Evolutionary conservation across 2,888 invertebrate genomes (phyloP), one percentile per base, ranked within the genome.

Genomic region (Drosophila ustulata): DNA sequence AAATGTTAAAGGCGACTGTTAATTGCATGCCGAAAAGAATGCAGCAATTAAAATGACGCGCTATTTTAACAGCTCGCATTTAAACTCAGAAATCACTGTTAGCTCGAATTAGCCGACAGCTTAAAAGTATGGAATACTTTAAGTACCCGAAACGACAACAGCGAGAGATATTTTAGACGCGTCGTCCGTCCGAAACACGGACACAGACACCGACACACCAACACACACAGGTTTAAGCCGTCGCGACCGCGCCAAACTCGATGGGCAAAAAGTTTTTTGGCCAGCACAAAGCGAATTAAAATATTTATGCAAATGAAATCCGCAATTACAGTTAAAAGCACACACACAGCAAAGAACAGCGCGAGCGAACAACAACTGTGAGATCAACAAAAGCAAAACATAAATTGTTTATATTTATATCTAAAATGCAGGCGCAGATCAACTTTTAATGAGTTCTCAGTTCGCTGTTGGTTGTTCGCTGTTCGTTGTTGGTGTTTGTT

Each of bases 361-460:
- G 57, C 72, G 66, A 61, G 28, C 47, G n/a, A 49, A 30, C 18
- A 25, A 18, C 18, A 23, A 55, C 39, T 47, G 46, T 13, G 25
- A 46, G 50, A 49, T 37, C 41, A 66, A 64, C 49, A 63, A 78
- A 70, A 61, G 28, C 51, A 52, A 30, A 65, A 77, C 68, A 77
- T 75, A 84, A 84, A 81, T 78, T 75, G 75, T 78, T 78, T 68
- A 75, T 75, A 75, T 78, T 65, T 76, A 61, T 75, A 66, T 52
- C 65, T 58, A 66, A 62, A 75, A 58, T 61, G 63, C 68, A 64
- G 63, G 43, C 47, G 45, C 78, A 78, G 78, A 74, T 75, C 66
- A 71, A 82, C 88, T 76, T 82, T 88, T 82, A 88, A 82, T 88
- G 88, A 82, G 85, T 67, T 75, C 58, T 30, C 28, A 39, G 49